These are phyloP conservation scores for Clunio marinus DNA, from an alignment of 2,888 invertebrate genomes.

Conservation along the genomic window DNA sequence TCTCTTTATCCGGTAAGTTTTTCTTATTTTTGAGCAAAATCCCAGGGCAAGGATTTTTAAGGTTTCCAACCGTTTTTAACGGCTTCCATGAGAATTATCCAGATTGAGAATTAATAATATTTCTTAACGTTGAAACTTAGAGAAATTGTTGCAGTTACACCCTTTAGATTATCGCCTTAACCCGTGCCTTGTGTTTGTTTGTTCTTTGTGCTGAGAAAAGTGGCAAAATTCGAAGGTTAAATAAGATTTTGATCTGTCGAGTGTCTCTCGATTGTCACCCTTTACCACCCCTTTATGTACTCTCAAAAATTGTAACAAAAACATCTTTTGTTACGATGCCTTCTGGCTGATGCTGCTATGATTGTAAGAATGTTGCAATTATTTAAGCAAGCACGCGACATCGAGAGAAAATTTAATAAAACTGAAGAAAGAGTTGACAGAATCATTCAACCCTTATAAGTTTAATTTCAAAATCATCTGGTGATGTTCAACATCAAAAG, in stretches of 20 bases:
- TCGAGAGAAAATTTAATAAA: neutral
- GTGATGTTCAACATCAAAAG: neutral
- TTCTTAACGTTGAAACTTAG: too few species aligned
- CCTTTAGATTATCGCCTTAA: conserved; percentile 3
- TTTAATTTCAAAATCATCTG: conserved; percentile 13
- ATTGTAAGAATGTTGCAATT: neutral
- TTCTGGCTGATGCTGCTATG: conserved; percentile 6
- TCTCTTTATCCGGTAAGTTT: conserved; percentile 21
- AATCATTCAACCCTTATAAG: conserved; percentile 12
- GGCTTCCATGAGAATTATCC: neutral
- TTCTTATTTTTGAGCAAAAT: neutral
- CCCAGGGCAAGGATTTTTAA: neutral
- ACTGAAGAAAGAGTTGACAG: neutral
- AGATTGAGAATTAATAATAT: too few species aligned
- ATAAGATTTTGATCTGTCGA: conserved; percentile 22
- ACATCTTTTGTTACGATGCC: conserved; percentile 1
- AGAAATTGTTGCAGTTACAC: conserved; percentile 9
- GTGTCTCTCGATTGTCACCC: conserved; percentile 33
- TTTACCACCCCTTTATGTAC: conserved; percentile 29
- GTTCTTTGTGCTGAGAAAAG: conserved; percentile 8
- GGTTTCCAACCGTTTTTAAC: conserved; percentile 25
- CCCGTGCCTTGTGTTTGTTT: conserved; percentile 26
- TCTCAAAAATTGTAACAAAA: neutral
- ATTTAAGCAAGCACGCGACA: conserved; percentile 18
- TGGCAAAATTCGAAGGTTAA: conserved; percentile 26